Conservation (phyloP, 2,797 vertebrate species). For the Capromys pilorides region DNA sequence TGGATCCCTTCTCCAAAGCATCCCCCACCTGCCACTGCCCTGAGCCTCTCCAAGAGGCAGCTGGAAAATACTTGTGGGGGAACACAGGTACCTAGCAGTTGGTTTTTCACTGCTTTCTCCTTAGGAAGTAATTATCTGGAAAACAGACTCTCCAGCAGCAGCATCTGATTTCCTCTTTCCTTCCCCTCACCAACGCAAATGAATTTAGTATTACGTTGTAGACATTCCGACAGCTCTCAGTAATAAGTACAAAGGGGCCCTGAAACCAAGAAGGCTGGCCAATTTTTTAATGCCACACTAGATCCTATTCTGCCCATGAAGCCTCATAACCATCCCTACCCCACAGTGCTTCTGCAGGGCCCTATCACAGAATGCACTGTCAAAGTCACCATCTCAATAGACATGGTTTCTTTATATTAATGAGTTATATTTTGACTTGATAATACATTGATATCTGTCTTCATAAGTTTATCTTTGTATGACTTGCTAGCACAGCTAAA, state of each 20-base stretch:
- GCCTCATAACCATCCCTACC: background rate
- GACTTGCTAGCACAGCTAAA: background rate
- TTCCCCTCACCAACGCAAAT: background rate
- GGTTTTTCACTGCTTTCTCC: background rate
- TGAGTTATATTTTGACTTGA: background rate
- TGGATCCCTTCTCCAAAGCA: background rate
- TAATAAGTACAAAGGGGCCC: background rate
- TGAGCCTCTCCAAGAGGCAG: background rate
- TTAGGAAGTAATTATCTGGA: background rate
- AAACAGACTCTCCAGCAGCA: background rate
- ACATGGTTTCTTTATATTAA: background rate
- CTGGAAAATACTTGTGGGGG: background rate
- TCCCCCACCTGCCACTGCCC: background rate
- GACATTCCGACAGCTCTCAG: background rate
- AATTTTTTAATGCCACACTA: background rate
- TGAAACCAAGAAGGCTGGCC: background rate
- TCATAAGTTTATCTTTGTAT: background rate
- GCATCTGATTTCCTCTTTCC: background rate
- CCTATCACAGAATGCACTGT: background rate
- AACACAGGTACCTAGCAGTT: background rate
- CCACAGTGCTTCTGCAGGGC: fast-evolving
- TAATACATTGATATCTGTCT: background rate
- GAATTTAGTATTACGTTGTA: background rate
- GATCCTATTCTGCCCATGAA: background rate
- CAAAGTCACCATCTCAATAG: background rate